Conservation (phyloP, 92 coral and sea anemone species). For the Porites rus region DNA sequence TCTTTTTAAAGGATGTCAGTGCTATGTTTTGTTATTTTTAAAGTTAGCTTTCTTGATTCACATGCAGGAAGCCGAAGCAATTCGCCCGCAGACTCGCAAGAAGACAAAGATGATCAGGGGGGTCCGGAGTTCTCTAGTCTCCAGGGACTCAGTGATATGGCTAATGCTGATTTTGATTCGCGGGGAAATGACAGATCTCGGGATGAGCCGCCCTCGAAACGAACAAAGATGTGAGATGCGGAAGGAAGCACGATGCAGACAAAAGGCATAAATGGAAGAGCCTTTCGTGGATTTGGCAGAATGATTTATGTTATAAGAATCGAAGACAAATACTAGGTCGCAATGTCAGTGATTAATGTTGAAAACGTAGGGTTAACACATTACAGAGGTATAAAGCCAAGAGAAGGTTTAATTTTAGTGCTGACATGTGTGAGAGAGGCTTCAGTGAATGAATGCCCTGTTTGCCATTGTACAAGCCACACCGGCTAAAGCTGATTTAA, state of each 20-base stretch:
- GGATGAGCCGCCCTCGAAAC: slow-evolving; percentile 74
- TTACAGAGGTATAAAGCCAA: not conserved
- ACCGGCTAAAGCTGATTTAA: too few relatives aligned
- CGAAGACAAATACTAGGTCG: not conserved
- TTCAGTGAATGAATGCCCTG: not conserved
- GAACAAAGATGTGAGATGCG: slow-evolving; percentile 66
- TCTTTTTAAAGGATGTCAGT: not conserved
- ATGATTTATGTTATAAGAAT: slow-evolving; percentile 3
- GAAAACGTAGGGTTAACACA: not conserved
- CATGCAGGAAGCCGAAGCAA: slow-evolving; percentile 65
- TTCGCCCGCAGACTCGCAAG: slow-evolving; percentile 69
- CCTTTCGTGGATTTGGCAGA: not conserved
- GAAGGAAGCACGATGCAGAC: not conserved
- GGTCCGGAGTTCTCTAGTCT: slow-evolving; percentile 69
- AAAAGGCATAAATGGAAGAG: not conserved
- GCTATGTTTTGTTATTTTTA: not conserved
- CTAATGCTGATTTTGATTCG: slow-evolving; percentile 71
- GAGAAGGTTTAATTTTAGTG: not conserved
- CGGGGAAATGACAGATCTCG: slow-evolving; percentile 70
- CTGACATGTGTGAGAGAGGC: not conserved
- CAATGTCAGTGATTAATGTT: not conserved
- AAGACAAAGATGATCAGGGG: slow-evolving; percentile 72
- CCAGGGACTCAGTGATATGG: slow-evolving; percentile 69
- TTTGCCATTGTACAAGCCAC: too few relatives aligned
- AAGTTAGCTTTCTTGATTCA: not conserved